phyloP scores from a whole-genome alignment of 2,888 invertebrate genomes.

The Endotricha flammealis region DNA sequence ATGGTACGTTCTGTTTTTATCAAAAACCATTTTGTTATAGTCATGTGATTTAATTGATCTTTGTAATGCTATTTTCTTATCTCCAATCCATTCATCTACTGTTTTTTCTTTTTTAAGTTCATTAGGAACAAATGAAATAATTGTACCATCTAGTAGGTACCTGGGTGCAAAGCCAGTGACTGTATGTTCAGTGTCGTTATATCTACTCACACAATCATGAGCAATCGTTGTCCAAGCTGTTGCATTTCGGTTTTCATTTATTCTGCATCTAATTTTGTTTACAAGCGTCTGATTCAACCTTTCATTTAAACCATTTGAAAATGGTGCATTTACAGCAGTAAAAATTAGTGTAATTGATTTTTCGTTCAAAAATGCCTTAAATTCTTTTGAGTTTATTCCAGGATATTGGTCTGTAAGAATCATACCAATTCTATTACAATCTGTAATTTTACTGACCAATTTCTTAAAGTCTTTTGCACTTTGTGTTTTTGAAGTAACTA shows the following conservation, averaged over 20 bases:
- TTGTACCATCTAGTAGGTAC: constrained; percentile 28
- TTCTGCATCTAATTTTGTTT: constrained; percentile 29
- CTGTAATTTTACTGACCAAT: constrained; percentile 13
- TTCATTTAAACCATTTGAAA: too few relatives aligned
- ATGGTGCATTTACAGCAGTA: too few relatives aligned
- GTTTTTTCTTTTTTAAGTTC: constrained; percentile 21
- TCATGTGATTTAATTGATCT: too few relatives aligned
- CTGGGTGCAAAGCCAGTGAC: constrained; percentile 29
- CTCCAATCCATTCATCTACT: too few relatives aligned
- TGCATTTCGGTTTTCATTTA: constrained; percentile 11
- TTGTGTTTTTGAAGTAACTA: constrained; percentile 23
- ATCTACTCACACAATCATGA: constrained; percentile 11
- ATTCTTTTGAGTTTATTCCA: constrained; percentile 27
- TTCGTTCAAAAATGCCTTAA: constrained; percentile 17
- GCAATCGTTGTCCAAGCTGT: constrained; percentile 13
- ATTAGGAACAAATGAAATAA: constrained; percentile 24
- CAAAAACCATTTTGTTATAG: too few relatives aligned
- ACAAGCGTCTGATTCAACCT: too few relatives aligned
- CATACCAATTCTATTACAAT: constrained; percentile 18
- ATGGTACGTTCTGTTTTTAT: too few relatives aligned
- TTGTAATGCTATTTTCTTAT: too few relatives aligned
- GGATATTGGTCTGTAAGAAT: constrained; percentile 28
- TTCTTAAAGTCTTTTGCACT: constrained; percentile 23
- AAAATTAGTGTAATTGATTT: constrained; percentile 27
- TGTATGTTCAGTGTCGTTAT: constrained; percentile 28